A percentile compares a stretch with the other conserved stretches of the same genome.
Conservation (phyloP, 2,888 invertebrate species). For the Drymonia ruficornis region DNA sequence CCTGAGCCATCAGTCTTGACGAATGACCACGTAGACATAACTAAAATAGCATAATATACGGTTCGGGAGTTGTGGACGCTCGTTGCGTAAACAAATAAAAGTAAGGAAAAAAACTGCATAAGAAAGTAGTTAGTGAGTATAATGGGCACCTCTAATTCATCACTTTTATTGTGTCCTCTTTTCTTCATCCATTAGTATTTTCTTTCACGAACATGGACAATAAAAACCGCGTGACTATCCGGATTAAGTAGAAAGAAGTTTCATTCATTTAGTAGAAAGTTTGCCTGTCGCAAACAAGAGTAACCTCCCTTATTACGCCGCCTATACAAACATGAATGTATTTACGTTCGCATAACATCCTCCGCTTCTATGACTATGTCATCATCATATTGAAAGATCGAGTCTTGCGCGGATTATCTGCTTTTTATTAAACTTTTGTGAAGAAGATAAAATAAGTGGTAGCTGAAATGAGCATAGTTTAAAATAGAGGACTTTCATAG, state of each 20-base stretch:
- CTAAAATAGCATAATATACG: too few relatives aligned
- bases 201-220: slow-evolving; percentile 17
- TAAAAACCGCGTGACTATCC: slow-evolving; percentile 30
- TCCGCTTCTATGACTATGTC: slow-evolving; percentile 28
- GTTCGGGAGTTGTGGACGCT: too few relatives aligned
- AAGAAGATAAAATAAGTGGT: slow-evolving; percentile 3
- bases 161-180: slow-evolving; percentile 23
- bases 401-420: slow-evolving; percentile 20
- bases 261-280: slow-evolving; percentile 55
- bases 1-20: too few relatives aligned
- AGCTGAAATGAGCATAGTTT: too few relatives aligned
- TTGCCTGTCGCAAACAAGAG: slow-evolving; percentile 55
- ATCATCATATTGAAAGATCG: slow-evolving; percentile 18
- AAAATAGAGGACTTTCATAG: too few relatives aligned
- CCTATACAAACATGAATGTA: slow-evolving; percentile 56
- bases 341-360: slow-evolving; percentile 27
- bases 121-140: not conserved
- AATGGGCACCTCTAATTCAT: slow-evolving; percentile 21
- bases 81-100: too few relatives aligned
- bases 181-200: slow-evolving; percentile 13
- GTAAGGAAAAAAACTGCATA: not conserved
- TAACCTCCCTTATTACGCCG: slow-evolving; percentile 58
- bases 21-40: too few relatives aligned
- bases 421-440: slow-evolving; percentile 27
- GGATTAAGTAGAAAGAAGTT: slow-evolving; percentile 38